Evolutionary conservation across 2,888 invertebrate genomes (phyloP).

Genomic region (Pomacea canaliculata): DNA sequence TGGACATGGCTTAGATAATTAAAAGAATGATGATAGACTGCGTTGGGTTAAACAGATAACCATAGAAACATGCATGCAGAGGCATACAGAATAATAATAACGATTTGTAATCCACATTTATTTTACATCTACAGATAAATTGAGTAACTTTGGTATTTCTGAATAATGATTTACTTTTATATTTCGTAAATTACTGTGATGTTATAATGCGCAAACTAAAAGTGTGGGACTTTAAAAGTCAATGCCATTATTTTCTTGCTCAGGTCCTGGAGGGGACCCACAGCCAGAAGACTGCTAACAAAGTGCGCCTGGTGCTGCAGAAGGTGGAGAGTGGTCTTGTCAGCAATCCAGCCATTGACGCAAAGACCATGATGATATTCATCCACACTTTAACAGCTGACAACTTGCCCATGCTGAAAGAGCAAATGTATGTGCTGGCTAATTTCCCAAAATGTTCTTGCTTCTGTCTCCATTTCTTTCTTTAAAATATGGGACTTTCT

Average conservation of each 20-base stretch:
- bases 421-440: neutral
- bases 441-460: neutral
- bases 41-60: neutral
- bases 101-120: too few relatives aligned
- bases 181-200: too few relatives aligned
- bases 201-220: too few relatives aligned
- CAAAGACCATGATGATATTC: slow-evolving; percentile 83
- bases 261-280: slow-evolving; percentile 79
- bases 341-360: slow-evolving; percentile 82
- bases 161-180: too few relatives aligned
- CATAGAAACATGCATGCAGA: too few relatives aligned
- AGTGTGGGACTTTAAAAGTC: too few relatives aligned
- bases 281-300: slow-evolving; percentile 83
- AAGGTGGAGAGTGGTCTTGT: slow-evolving; percentile 86
- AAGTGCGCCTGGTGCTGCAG: slow-evolving; percentile 84
- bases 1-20: neutral
- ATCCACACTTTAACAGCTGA: slow-evolving; percentile 86
- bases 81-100: too few relatives aligned
- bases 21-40: neutral
- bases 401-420: slow-evolving; percentile 69
- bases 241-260: neutral
- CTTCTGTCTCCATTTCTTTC: neutral
- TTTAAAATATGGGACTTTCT: too few relatives aligned
- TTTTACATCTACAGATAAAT: too few relatives aligned
- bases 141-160: too few relatives aligned